A percentile compares a stretch with the other conserved stretches of the same genome.
phyloP scores from a whole-genome alignment of 2,888 invertebrate species.

The Cheilosia impressa region DNA sequence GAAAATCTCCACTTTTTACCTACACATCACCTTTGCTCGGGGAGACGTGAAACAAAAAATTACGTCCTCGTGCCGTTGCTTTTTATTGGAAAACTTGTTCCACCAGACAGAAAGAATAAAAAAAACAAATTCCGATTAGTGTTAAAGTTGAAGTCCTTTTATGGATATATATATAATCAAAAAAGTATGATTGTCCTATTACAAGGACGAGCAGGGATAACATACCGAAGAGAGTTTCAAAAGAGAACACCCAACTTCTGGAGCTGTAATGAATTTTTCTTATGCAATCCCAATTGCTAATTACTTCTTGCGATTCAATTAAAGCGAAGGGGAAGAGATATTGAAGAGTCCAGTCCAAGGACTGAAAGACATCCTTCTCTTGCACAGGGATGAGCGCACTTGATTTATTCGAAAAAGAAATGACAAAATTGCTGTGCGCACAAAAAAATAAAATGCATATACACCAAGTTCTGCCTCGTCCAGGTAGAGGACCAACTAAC shows the following conservation, averaged over 20 bases:
- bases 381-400: slow-evolving; percentile 2
- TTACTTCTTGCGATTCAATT: slow-evolving; percentile 72
- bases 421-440: neutral
- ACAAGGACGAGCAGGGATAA: slow-evolving; percentile 9
- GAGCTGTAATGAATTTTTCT: slow-evolving; percentile 63
- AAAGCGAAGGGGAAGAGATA: slow-evolving; percentile 7
- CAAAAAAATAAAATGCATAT: neutral
- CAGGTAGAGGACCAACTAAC: slow-evolving; percentile 28
- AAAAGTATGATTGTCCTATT: slow-evolving; percentile 50
- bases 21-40: neutral
- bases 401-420: slow-evolving; percentile 35
- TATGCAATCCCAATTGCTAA: slow-evolving; percentile 67
- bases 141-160: slow-evolving; percentile 19
- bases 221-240: neutral
- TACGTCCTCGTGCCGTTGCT: neutral
- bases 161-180: slow-evolving; percentile 8
- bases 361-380: slow-evolving; percentile 7
- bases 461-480: neutral
- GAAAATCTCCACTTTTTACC: neutral
- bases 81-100: slow-evolving; percentile 50
- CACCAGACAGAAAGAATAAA: neutral
- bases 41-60: neutral
- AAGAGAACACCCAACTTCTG: neutral
- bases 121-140: slow-evolving; percentile 22
- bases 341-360: neutral